A percentile compares a stretch with the other conserved stretches of the same genome.
Conservation (phyloP, 2,888 invertebrate species). For the Zaprionus obscuricornis region DNA sequence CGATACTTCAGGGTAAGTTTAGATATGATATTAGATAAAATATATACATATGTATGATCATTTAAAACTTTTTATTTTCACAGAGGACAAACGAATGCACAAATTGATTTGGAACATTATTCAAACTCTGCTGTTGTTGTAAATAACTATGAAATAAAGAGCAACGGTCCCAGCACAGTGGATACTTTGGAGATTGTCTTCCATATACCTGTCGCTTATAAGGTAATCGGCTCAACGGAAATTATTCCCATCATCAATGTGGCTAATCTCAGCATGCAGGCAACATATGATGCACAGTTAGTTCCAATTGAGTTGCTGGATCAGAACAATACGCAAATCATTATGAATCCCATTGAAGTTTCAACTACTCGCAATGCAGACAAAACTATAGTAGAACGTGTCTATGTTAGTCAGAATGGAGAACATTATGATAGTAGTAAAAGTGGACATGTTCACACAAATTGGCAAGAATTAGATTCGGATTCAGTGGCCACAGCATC, state of each 20-base stretch:
- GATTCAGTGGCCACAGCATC: slow-evolving; percentile 65
- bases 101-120: slow-evolving; percentile 80
- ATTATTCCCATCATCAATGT: slow-evolving; percentile 80
- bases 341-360: slow-evolving; percentile 77
- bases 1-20: slow-evolving; percentile 81
- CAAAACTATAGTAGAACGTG: slow-evolving; percentile 30
- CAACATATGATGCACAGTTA: slow-evolving; percentile 78
- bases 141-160: slow-evolving; percentile 82
- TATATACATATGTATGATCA: accelerated
- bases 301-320: slow-evolving; percentile 76
- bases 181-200: slow-evolving; percentile 78
- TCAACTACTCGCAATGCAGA: slow-evolving; percentile 42
- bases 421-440: slow-evolving; percentile 55
- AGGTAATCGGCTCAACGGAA: slow-evolving; percentile 68
- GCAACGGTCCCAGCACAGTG: slow-evolving; percentile 82
- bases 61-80: slow-evolving; percentile 2
- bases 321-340: slow-evolving; percentile 78
- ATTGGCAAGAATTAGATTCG: slow-evolving; percentile 42
- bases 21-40: too few relatives aligned
- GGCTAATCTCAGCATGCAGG: slow-evolving; percentile 80
- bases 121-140: slow-evolving; percentile 73
- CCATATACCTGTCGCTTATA: slow-evolving; percentile 81
- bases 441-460: slow-evolving; percentile 60
- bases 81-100: slow-evolving; percentile 75
- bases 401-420: slow-evolving; percentile 43